Evolutionary conservation across 2,113 vertebrate genomes (phyloP).

Genomic region (Dipodomys stephensi): DNA sequence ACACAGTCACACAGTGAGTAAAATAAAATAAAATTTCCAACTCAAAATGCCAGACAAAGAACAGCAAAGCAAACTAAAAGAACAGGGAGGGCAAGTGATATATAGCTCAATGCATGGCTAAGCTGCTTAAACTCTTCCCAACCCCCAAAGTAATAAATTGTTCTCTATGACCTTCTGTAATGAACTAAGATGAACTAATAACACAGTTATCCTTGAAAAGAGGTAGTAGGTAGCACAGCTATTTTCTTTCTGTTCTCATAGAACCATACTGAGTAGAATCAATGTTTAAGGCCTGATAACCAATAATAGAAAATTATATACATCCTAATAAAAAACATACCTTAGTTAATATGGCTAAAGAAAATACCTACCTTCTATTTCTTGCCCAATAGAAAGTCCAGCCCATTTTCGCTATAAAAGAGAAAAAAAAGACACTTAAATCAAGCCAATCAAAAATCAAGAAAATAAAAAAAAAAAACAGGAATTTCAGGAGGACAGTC

Average conservation of each 20-base stretch:
- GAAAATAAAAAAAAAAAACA: not conserved
- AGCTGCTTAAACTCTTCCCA: not conserved
- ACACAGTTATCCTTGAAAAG: not conserved
- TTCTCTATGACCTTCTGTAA: not conserved
- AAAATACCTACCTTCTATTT: constrained; percentile 93
- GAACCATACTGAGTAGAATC: not conserved
- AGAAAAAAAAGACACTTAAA: constrained; percentile 3
- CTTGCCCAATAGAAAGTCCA: constrained; percentile 95
- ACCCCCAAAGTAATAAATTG: not conserved
- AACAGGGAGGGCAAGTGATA: too few species aligned
- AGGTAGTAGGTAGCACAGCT: not conserved
- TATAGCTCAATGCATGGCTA: too few species aligned
- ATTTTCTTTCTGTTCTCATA: not conserved
- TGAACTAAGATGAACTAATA: not conserved
- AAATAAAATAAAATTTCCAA: too few species aligned
- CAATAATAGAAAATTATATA: not conserved
- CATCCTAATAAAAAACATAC: constrained; percentile 32
- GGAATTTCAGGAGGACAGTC: constrained; percentile 2
- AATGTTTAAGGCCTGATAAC: constrained; percentile 22
- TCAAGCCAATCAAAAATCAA: constrained; percentile 34
- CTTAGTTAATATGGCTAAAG: constrained; percentile 39
- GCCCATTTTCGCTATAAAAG: constrained; percentile 96
- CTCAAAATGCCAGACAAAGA: too few species aligned
- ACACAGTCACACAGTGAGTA: too few species aligned
- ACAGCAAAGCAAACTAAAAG: too few species aligned